These are phyloP conservation scores for Cyprinella venusta DNA, from an alignment of 2,797 vertebrate species.

Conservation along the genomic window DNA sequence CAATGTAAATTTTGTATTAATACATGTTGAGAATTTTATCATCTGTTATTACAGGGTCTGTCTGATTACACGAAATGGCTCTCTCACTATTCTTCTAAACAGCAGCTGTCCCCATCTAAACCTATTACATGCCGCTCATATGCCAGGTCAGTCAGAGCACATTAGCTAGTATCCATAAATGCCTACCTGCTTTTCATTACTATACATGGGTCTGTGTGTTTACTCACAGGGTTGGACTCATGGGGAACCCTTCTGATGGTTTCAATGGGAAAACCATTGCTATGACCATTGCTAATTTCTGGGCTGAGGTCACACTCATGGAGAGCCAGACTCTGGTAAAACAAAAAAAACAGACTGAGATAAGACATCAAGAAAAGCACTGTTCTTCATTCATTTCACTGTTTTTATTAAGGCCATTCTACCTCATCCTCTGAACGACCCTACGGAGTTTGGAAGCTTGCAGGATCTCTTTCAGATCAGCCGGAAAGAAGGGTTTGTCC, in stretches of 20 bases:
- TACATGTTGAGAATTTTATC: neutral
- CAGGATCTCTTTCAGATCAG: constrained; percentile 85
- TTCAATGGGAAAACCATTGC: constrained; percentile 87
- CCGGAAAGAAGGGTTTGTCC: constrained; percentile 82
- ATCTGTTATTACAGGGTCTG: constrained; percentile 71
- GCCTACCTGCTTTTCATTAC: neutral
- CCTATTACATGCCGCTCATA: constrained; percentile 77
- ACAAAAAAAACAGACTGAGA: neutral
- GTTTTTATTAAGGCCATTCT: constrained; percentile 73
- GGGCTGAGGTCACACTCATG: constrained; percentile 83
- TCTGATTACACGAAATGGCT: constrained; percentile 87
- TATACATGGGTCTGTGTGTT: neutral
- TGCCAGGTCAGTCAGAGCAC: constrained; percentile 72
- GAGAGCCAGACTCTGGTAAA: constrained; percentile 83
- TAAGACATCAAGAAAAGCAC: neutral
- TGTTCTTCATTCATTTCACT: neutral
- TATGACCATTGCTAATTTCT: constrained; percentile 85
- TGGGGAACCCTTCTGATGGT: constrained; percentile 86
- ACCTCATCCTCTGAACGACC: constrained; percentile 85
- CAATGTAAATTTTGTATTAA: neutral
- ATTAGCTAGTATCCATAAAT: neutral
- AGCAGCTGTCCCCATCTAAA: constrained; percentile 68
- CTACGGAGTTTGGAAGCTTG: constrained; percentile 85
- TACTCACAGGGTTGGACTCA: constrained; percentile 78
- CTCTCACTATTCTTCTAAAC: constrained; percentile 79